Evolutionary conservation across 1,140 invertebrate genomes (phyloP).

Genomic region (Magallana angulata): DNA sequence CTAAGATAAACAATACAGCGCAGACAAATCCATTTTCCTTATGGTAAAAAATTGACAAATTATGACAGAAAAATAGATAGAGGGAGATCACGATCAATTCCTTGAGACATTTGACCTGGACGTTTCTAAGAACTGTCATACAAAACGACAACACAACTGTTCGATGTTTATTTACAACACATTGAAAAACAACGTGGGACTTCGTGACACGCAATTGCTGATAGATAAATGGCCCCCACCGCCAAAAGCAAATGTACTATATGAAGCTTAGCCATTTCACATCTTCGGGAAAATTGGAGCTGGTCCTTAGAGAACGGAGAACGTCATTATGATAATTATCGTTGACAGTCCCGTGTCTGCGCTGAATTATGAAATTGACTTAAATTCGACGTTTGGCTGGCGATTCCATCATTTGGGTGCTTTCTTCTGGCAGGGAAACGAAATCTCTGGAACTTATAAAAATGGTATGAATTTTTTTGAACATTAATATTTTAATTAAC

Average conservation of each 20-base stretch:
- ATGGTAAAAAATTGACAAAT: too few relatives aligned
- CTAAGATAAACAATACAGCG: too few relatives aligned
- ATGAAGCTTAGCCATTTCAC: neutral
- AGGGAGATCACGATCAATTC: neutral
- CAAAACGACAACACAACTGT: neutral
- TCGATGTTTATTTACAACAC: neutral
- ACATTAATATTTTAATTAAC: too few relatives aligned
- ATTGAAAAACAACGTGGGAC: neutral
- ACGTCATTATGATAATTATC: conserved; percentile 18
- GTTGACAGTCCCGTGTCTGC: conserved; percentile 12
- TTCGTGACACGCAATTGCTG: neutral
- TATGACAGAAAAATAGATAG: neutral
- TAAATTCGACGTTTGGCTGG: neutral
- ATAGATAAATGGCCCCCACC: neutral
- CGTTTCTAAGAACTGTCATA: neutral
- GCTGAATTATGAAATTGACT: neutral
- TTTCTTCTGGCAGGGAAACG: conserved; percentile 13
- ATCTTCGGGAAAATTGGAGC: conserved; percentile 10
- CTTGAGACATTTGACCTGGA: neutral
- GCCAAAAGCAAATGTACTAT: neutral
- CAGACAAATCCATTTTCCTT: too few relatives aligned
- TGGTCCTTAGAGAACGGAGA: neutral
- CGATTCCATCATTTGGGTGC: neutral
- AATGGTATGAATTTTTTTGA: neutral
- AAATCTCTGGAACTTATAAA: neutral